Evolutionary conservation across 92 coral and sea anemone species (phyloP), one percentile per base, ranked within the genome.

Genomic region (Meandrina meandrites): DNA sequence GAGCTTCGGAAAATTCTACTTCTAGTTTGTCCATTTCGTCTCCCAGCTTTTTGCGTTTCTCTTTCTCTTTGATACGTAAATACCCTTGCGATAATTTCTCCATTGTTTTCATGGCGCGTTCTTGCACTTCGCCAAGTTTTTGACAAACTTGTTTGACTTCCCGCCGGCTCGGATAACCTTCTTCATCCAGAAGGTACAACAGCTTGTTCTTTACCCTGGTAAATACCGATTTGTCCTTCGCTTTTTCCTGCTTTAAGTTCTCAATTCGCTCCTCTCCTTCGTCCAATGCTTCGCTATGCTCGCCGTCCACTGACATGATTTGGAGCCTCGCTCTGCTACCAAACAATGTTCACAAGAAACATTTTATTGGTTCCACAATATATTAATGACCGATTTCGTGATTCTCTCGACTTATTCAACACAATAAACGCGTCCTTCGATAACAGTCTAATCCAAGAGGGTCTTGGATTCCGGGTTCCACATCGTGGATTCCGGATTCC

Each of bases 161-260:
- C 80, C 90, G 83, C 67, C 90, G 94, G 60, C 85, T 92, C 9
- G 92, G 92, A 66, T 75, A 85, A 75, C 86, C 92, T 72, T 87
- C 89, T 22, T 74, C 84, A 3, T 72, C 48, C 18, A 72, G 2
- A 17, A 72, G 19, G 24, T 21, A 57, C n/a, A n/a, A n/a, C n/a
- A n/a, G n/a, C n/a, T n/a, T n/a, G n/a, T n/a, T n/a, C n/a, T n/a
- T n/a, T n/a, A n/a, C n/a, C n/a, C n/a, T n/a, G n/a, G n/a, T n/a
- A n/a, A n/a, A n/a, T n/a, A n/a, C n/a, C n/a, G n/a, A n/a, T n/a
- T n/a, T n/a, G n/a, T 57, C 24, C 7, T 57, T 57, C 24, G 64
- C 64, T 2, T 19, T 19, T 57, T 57, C 8, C 64, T 57, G 8
- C n/a, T 57, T 75, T 57, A 32, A 45, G 31, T 22, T 77, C 40